Conservation (phyloP, 2,113 vertebrate genomes). For the Danio rerio region DNA sequence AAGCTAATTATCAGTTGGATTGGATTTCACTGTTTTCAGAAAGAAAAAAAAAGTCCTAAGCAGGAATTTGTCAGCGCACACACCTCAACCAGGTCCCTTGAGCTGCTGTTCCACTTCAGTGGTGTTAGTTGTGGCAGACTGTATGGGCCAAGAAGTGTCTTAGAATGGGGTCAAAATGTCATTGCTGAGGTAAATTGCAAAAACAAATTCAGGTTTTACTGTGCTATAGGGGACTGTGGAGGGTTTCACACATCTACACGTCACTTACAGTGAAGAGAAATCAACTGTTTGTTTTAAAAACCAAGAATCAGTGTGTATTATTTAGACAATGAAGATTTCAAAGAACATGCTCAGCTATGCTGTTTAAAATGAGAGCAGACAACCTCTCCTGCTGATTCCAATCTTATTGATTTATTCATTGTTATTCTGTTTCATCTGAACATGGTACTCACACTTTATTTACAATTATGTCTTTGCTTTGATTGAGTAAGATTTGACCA, state of each 20-base stretch:
- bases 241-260: slow-evolving; percentile 2
- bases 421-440: too few species aligned
- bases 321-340: background rate
- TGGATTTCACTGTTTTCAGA: background rate
- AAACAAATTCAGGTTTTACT: slow-evolving; percentile 26
- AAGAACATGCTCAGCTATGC: background rate
- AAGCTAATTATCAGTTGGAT: background rate
- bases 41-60: background rate
- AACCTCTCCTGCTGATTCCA: background rate
- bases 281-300: background rate
- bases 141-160: background rate
- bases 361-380: background rate
- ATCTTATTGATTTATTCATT: too few species aligned
- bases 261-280: background rate
- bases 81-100: slow-evolving; percentile 7
- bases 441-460: too few species aligned
- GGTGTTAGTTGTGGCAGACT: background rate
- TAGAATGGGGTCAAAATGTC: slow-evolving; percentile 37
- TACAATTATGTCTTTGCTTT: too few species aligned
- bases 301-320: background rate
- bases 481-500: too few species aligned
- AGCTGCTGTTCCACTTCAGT: slow-evolving; percentile 30
- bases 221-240: slow-evolving; percentile 11
- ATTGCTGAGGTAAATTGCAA: slow-evolving; percentile 34
- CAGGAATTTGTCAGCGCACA: slow-evolving; percentile 9